These are phyloP conservation scores for Heliconius eleuchia DNA, from an alignment of 1,140 invertebrate species.

Conservation along the genomic window DNA sequence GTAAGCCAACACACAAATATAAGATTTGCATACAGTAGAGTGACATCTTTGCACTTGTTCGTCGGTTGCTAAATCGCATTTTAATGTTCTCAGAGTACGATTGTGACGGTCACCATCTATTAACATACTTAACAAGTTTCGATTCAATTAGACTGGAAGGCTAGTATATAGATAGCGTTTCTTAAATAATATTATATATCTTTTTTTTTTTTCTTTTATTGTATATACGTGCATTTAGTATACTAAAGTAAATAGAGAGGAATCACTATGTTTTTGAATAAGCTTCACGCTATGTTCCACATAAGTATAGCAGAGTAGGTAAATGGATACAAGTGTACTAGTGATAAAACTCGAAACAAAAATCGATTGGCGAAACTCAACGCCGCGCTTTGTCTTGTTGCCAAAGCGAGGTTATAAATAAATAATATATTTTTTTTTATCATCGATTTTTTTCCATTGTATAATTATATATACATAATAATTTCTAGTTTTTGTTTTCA, in stretches of 20 bases:
- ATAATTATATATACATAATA: too few species aligned
- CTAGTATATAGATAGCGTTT: constrained; percentile 44
- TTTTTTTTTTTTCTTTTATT: neutral
- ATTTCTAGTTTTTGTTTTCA: neutral
- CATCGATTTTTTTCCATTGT: neutral
- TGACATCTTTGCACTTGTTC: constrained; percentile 56
- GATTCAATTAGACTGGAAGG: constrained; percentile 54
- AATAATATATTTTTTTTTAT: neutral
- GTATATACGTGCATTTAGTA: neutral
- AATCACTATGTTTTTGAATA: too few species aligned
- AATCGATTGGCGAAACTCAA: too few species aligned
- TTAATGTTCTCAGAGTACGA: constrained; percentile 60
- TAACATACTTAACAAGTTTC: constrained; percentile 69
- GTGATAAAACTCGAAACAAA: too few species aligned
- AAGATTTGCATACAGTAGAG: constrained; percentile 35
- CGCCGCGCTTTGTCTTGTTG: too few species aligned
- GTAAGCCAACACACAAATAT: constrained; percentile 19
- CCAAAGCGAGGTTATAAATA: too few species aligned
- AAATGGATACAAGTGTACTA: too few species aligned
- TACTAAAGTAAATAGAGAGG: too few species aligned
- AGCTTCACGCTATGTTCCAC: too few species aligned
- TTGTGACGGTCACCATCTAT: constrained; percentile 59
- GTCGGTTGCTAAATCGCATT: constrained; percentile 67
- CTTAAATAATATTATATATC: constrained; percentile 22
- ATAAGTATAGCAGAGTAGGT: too few species aligned